These are phyloP conservation scores for Ceyx melanurus DNA, from an alignment of 2,113 vertebrate genomes.

Conservation along the genomic window DNA sequence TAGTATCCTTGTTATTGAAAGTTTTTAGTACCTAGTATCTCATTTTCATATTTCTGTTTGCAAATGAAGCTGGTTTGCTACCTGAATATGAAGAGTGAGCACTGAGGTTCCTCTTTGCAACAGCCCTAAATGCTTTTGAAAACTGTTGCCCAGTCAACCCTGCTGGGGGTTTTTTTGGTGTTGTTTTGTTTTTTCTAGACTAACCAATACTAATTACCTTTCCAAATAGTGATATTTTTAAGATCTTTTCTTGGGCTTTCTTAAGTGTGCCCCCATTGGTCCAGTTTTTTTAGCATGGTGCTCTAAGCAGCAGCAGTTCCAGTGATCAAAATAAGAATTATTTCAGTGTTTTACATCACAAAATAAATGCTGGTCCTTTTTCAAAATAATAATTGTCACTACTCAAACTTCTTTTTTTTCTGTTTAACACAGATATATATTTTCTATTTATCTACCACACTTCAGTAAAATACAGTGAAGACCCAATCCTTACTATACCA, in stretches of 20 bases:
- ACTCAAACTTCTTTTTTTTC: background rate
- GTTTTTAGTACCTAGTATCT: rapidly evolving
- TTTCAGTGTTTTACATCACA: background rate
- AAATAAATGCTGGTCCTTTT: background rate
- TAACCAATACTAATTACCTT: background rate
- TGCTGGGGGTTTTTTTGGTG: background rate
- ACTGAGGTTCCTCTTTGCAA: background rate
- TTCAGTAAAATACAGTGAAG: background rate
- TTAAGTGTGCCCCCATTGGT: background rate
- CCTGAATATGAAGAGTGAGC: rapidly evolving
- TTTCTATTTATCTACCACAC: background rate
- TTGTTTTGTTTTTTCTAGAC: background rate
- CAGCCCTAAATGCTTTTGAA: background rate
- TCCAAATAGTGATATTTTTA: background rate
- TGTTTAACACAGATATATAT: background rate
- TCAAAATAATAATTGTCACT: background rate
- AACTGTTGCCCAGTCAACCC: rapidly evolving
- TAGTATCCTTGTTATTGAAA: rapidly evolving
- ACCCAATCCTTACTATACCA: background rate
- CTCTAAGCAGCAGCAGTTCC: background rate
- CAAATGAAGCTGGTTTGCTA: background rate
- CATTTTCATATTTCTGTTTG: background rate
- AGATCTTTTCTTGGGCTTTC: background rate
- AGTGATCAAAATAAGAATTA: background rate
- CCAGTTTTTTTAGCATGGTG: background rate